Percentiles rank a stretch among this genome's conserved stretches.
phyloP scores from a whole-genome alignment of 2,888 invertebrate genomes.

The Sympetrum striolatum region DNA sequence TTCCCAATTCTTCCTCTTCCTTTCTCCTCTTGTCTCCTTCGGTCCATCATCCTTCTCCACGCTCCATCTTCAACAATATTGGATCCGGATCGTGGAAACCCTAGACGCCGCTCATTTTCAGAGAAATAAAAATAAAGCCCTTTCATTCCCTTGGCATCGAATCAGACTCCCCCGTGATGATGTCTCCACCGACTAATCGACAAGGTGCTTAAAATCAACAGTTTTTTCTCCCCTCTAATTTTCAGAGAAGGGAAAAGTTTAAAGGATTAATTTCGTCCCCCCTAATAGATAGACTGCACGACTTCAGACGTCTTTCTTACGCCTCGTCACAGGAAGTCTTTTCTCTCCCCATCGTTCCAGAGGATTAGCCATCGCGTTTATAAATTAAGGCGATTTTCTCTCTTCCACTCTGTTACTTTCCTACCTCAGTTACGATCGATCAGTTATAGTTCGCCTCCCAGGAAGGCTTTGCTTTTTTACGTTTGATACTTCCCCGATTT shows the following conservation, averaged over 20 bases:
- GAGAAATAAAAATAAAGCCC: too few species aligned
- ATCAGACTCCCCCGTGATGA: not conserved
- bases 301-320: not conserved
- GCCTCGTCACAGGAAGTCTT: not conserved
- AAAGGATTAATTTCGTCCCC: not conserved
- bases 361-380: not conserved
- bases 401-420: not conserved
- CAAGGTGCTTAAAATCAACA: not conserved
- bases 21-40: too few species aligned
- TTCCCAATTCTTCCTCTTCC: too few species aligned
- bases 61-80: too few species aligned
- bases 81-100: too few species aligned
- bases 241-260: not conserved
- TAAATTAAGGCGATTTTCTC: conserved; percentile 25
- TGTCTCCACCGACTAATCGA: not conserved
- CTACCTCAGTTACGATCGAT: conserved; percentile 1
- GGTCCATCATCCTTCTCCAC: too few species aligned
- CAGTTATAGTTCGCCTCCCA: not conserved
- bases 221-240: not conserved
- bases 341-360: not conserved
- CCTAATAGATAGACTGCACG: not conserved
- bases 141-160: not conserved
- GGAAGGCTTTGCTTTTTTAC: not conserved
- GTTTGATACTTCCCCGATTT: not conserved
- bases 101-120: too few species aligned